phyloP scores from a whole-genome alignment of 1,140 invertebrate genomes.

The Caenorhabditis tropicalis region DNA sequence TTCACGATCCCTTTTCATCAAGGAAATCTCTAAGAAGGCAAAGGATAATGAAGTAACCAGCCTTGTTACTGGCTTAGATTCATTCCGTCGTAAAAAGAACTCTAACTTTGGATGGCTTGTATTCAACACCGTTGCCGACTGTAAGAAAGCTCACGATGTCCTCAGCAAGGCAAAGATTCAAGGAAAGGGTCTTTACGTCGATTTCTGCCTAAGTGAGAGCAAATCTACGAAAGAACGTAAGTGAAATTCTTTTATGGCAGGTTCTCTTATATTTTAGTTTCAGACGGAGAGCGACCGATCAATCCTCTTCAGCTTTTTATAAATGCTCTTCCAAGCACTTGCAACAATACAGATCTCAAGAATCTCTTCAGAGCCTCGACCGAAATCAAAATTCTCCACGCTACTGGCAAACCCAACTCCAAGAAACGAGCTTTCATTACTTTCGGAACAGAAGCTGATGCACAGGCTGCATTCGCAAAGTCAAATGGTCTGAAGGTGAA shows the following conservation, averaged over 20 bases:
- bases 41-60: slow-evolving; percentile 47
- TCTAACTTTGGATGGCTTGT: slow-evolving; percentile 52
- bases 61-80: slow-evolving; percentile 39
- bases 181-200: slow-evolving; percentile 47
- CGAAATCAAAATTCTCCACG: slow-evolving; percentile 44
- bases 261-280: neutral
- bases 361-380: slow-evolving; percentile 41
- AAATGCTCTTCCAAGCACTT: slow-evolving; percentile 24
- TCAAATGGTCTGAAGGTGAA: slow-evolving; percentile 45
- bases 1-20: slow-evolving; percentile 52
- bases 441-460: slow-evolving; percentile 47
- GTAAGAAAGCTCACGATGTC: slow-evolving; percentile 50
- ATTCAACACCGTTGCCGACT: slow-evolving; percentile 50
- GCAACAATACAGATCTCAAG: slow-evolving; percentile 45
- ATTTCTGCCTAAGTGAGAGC: slow-evolving; percentile 54
- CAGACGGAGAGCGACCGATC: slow-evolving; percentile 43
- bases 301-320: slow-evolving; percentile 52
- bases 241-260: neutral
- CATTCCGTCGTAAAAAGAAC: slow-evolving; percentile 47
- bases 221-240: neutral
- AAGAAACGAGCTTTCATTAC: slow-evolving; percentile 44
- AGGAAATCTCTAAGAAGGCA: slow-evolving; percentile 46
- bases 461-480: slow-evolving; percentile 47
- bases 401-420: neutral
- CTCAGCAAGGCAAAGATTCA: slow-evolving; percentile 47